phyloP scores from a whole-genome alignment of 2,888 invertebrate species.

The Scaptodrosophila latifasciaeformis region DNA sequence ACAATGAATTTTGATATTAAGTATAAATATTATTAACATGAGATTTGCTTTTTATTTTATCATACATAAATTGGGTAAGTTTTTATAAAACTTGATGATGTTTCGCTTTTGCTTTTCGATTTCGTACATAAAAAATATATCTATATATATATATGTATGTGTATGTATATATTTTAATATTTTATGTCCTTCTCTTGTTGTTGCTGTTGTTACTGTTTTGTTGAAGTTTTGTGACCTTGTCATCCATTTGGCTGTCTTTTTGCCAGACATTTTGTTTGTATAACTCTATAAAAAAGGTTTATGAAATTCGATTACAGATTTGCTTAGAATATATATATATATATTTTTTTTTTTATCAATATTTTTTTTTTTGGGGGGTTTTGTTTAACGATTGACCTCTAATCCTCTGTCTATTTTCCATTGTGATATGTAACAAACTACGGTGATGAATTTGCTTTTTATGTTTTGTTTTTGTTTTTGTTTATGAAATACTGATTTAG shows the following conservation, averaged over 20 bases:
- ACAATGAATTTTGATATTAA: conserved; percentile 22
- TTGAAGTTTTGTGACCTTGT: too few relatives aligned
- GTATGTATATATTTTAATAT: conserved; percentile 1
- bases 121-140: conserved; percentile 3
- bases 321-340: conserved; percentile 21
- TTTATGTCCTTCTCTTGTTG: too few relatives aligned
- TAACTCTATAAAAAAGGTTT: conserved; percentile 48
- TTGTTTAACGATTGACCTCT: too few relatives aligned
- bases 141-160: conserved; percentile 9
- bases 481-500: conserved; percentile 41
- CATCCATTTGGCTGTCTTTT: conserved; percentile 21
- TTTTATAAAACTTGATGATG: conserved; percentile 37
- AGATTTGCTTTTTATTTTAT: conserved; percentile 20
- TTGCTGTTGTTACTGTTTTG: too few relatives aligned
- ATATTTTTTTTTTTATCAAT: conserved; percentile 17
- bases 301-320: conserved; percentile 30
- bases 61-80: conserved; percentile 14
- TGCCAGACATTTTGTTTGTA: conserved; percentile 42
- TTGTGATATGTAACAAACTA: conserved; percentile 65
- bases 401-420: conserved; percentile 13
- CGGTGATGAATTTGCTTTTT: conserved; percentile 33
- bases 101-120: background rate
- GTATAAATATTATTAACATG: conserved; percentile 47
- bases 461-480: conserved; percentile 24
- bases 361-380: too few relatives aligned